phyloP scores from a whole-genome alignment of 2,113 vertebrate species.

The Albula goreensis region DNA sequence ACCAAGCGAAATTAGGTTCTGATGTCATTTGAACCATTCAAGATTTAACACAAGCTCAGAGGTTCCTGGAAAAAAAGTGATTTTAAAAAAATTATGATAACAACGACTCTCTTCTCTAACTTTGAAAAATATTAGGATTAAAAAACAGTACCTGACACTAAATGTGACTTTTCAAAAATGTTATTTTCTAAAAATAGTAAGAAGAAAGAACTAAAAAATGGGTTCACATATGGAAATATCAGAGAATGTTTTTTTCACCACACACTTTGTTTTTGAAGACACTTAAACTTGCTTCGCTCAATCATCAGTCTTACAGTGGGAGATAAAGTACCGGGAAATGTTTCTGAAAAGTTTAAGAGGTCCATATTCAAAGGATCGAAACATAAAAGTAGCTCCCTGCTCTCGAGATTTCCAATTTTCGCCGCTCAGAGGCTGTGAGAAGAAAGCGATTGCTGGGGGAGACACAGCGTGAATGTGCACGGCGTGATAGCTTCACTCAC shows the following conservation, averaged over 20 bases:
- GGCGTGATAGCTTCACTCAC: not conserved
- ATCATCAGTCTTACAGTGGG: not conserved
- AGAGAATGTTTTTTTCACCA: not conserved
- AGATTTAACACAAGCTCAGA: not conserved
- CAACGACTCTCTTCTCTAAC: not conserved
- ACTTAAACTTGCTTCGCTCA: not conserved
- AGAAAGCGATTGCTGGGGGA: not conserved
- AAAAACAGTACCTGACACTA: not conserved
- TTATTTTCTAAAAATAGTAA: not conserved
- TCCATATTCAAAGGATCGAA: constrained; percentile 12
- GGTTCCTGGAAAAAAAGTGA: not conserved
- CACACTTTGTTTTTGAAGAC: not conserved
- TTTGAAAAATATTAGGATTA: not conserved
- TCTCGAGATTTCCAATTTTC: constrained; percentile 15
- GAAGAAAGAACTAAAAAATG: not conserved
- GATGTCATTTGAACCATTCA: not conserved
- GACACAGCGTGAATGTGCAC: not conserved
- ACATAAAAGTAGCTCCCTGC: constrained; percentile 17
- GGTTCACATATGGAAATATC: not conserved
- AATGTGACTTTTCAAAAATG: not conserved
- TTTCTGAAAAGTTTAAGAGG: not conserved
- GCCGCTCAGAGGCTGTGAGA: not conserved
- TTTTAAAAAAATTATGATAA: not conserved
- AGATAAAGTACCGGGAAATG: not conserved
- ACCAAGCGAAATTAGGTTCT: not conserved